These are phyloP conservation scores for Tenthredo distinguenda DNA, from an alignment of 2,888 invertebrate genomes.

Conservation along the genomic window DNA sequence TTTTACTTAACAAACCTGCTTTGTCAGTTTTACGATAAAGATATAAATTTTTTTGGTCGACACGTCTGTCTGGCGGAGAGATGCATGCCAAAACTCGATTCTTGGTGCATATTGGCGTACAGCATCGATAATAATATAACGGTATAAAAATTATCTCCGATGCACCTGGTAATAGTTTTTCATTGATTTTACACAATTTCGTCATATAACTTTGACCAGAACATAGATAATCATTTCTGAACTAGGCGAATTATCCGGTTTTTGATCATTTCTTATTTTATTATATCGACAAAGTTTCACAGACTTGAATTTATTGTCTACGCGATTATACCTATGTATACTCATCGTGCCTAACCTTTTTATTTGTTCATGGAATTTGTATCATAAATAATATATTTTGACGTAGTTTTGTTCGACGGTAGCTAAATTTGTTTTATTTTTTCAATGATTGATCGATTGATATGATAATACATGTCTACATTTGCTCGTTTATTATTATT, in stretches of 20 bases:
- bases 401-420: not conserved
- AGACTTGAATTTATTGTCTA: not conserved
- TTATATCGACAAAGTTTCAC: not conserved
- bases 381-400: not conserved
- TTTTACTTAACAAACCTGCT: not conserved
- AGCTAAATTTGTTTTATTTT: not conserved
- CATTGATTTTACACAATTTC: not conserved
- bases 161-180: not conserved
- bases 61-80: not conserved
- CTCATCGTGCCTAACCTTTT: not conserved
- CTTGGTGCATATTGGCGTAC: not conserved
- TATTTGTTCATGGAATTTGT: not conserved
- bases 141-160: not conserved
- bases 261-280: not conserved
- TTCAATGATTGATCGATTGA: not conserved
- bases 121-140: not conserved
- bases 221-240: not conserved
- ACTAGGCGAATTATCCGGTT: not conserved
- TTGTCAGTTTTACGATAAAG: not conserved
- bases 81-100: not conserved
- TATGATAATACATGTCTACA: not conserved
- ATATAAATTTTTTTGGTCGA: not conserved
- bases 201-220: not conserved
- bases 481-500: not conserved
- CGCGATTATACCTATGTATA: not conserved